Evolutionary conservation across 2,888 invertebrate genomes (phyloP), one percentile per base, ranked within the genome.

Genomic region (Perdita meconis): DNA sequence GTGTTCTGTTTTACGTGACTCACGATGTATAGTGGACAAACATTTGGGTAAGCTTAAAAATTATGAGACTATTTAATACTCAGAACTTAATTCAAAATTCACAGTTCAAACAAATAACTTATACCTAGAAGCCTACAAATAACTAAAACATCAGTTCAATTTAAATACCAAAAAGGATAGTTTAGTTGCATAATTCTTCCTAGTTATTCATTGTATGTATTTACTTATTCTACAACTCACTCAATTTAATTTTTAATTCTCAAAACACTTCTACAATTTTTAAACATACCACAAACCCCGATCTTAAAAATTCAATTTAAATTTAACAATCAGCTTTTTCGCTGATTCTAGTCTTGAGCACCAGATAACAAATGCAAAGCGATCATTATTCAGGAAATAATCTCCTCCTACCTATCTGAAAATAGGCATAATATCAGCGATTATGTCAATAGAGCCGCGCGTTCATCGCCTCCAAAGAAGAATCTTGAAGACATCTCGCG

Each of bases 401-500:
- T 73, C 22, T 16, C 6, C 13, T 12, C 24, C 24, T 26, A 50
- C 50, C 36, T 6, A 34, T 30, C 50, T 73, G 56, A 13, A 50
- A 44, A 12, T 12, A 34, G 61, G 24, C 61, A 50, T 24, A 40
- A 42, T 34, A 19, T 34, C 19, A 6, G 38, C 56, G 73, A 73
- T 73, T 63, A 42, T 50, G 51, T 57, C 57, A 51, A 22, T 40
- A 24, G 50, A 63, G 61, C 34, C 26, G 30, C 50, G 40, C 36
- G 24, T 63, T 72, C 56, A 63, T 47, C 55, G 40, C 50, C 51
- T 24, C 40, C 22, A 22, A 19, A 38, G 51, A 59, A 22, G 38
- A 16, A 64, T 53, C 74, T 74, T 64, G 30, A 75, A 65, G 59
- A 55, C 55, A 55, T 53, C 55, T 53, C 34, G 44, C 30, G 38